Conservation (phyloP, 2,113 vertebrate species). For the Bettongia penicillata region DNA sequence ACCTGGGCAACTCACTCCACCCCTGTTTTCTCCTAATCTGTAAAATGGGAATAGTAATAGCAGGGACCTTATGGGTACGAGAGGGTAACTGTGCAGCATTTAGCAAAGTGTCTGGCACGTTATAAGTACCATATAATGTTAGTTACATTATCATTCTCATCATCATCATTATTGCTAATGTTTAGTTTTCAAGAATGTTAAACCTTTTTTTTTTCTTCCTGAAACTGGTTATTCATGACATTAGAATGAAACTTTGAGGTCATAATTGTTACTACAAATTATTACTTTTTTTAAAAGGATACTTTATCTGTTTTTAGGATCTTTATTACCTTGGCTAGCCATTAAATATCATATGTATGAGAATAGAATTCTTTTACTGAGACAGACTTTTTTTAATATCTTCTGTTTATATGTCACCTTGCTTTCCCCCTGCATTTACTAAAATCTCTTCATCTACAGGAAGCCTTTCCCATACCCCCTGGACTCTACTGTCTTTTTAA, state of each 20-base stretch:
- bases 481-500: neutral
- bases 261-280: neutral
- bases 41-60: neutral
- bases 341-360: conserved; percentile 55
- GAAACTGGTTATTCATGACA: neutral
- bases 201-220: neutral
- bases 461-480: neutral
- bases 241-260: neutral
- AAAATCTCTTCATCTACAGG: neutral
- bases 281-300: neutral
- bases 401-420: neutral
- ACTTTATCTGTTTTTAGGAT: neutral
- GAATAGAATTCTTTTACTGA: conserved; percentile 51
- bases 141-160: neutral
- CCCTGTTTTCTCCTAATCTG: neutral
- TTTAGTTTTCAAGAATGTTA: conserved; percentile 38
- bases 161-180: neutral
- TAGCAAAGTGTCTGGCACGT: neutral
- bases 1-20: neutral
- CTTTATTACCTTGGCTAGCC: conserved; percentile 19
- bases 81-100: neutral
- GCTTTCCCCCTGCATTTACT: neutral
- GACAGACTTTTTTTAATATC: neutral
- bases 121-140: neutral
- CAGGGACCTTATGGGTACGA: neutral